Base-by-base conservation (phyloP, 2,888 invertebrate species). In the Endotricha flammealis region DNA sequence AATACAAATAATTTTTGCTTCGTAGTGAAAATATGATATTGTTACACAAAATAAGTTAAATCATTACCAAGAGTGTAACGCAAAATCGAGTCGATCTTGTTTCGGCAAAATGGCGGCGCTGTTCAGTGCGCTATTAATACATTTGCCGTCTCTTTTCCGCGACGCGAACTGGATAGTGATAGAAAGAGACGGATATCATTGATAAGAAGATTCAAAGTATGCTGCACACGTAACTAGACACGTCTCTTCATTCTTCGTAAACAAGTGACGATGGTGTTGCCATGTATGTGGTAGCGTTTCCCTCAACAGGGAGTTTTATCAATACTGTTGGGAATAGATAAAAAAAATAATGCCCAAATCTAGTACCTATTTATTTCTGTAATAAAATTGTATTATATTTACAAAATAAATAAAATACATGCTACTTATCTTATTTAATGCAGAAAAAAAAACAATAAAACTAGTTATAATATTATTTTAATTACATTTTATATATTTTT, bases 171-270 rank as follows among this genome's bases (percentile, higher is more conserved):
- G 14, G 17, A 33, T 16, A 44, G 46, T 22, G 70, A 44, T 45
- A 42, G 62, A 83, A 49, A 61, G 75, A 69, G 80, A 78, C 46
- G 60, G 62, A 44, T 51, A 64, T 45, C 61, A 76, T 63, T 67
- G 73, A 74, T 76, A 71, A 64, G 62, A 63, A 54, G 60, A 63
- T 61, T 64, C 55, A 59, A 62, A 65, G 66, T 70, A 72, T 69
- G 71, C 66, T 73, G 80, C 75, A 79, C 73, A 83, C 83, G 85
- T 83, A 83, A 83, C 80, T 67, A 80, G 81, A 83, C 83, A 83
- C 83, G 83, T 83, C 81, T 77, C 81, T 77, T 76, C 75, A 73
- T 66, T 74, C 69, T 70, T 76, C 74, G 79, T 82, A 83, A 85
- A 83, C 82, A 85, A 82, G 70, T 66, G 56, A 53, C 22, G 57